Evolutionary conservation across 2,888 invertebrate species (phyloP), one percentile per base, ranked within the genome.

Genomic region (Agrenia bidenticulata): DNA sequence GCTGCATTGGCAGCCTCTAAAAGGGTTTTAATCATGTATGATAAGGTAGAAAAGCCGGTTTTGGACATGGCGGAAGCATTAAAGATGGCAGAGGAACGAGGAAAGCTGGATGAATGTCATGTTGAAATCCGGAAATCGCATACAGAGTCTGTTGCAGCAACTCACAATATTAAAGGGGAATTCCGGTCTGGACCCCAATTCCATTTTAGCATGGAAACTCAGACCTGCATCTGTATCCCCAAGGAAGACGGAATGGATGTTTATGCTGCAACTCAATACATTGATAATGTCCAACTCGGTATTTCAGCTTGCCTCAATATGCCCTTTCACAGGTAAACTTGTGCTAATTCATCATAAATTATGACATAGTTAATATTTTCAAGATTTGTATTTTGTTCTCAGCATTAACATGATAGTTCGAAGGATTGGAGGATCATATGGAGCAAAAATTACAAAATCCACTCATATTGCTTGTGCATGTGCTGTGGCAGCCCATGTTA

Each of bases 401-500:
- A 89, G 91, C 58, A 84, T 93, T 17, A 86, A 88, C 68, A 81
- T 92, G 0, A 80, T 82, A 41, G 88, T 90, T 0, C 84, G 86
- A 4, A 85, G 92, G 42, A 76, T 92, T 2, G 94, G 94, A 1
- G 94, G 94, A 13, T 89, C 82, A 0, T 94, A 89, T 78, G 94
- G 94, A 0, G 85, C 83, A 0, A 94, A 94, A 80, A 86, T 90
- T 58, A 83, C 85, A 0, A 83, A 90, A 5, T 79, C 84, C 5
- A 79, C 81, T 15, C 81, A 84, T 9, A 78, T 86, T 0, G 84
- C 88, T 0, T 83, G 85, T 32, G 88, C 88, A 0, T 86, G 88
- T 65, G 87, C 89, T 0, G 77, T 94, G 9, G 91, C 87, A 0
- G 86, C 89, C 0, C 79, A 85, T 67, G 83, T 85, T 51, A 80